Conservation (phyloP, 2,888 invertebrate species). For the Mongoloraphidia duomilia region DNA sequence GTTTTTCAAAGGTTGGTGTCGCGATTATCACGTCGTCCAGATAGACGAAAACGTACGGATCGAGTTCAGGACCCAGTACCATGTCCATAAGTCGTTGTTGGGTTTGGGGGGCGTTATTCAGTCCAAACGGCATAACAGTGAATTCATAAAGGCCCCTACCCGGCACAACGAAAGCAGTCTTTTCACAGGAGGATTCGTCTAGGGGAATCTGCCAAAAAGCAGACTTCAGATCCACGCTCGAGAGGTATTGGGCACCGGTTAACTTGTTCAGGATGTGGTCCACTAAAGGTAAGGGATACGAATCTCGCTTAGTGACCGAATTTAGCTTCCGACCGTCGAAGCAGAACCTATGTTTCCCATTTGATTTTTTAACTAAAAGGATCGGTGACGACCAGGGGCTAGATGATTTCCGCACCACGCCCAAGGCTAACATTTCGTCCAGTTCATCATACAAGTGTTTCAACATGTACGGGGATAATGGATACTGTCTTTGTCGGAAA, state of each 20-base stretch:
- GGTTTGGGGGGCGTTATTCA: no score
- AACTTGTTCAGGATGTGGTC: constrained; percentile 15
- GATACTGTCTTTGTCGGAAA: no score
- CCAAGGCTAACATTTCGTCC: no score
- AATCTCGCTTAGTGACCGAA: constrained; percentile 15
- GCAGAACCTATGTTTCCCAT: constrained; percentile 15
- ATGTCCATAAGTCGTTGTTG: constrained; percentile 8
- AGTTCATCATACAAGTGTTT: no score
- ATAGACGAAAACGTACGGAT: constrained; percentile 14
- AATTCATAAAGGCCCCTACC: neutral
- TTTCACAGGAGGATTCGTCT: no score
- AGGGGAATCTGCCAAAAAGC: no score
- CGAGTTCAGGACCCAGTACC: constrained; percentile 5
- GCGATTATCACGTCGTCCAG: constrained; percentile 18
- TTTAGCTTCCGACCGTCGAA: constrained; percentile 18
- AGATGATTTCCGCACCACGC: no score
- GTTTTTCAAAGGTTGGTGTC: constrained; percentile 14
- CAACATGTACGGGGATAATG: no score
- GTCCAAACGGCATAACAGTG: no score
- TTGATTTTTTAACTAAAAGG: constrained; percentile 15
- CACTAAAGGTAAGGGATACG: constrained; percentile 17
- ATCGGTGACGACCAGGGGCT: constrained; percentile 17
- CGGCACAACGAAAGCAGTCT: no score
- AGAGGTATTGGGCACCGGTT: no score
- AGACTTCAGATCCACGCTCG: no score